These are phyloP conservation scores for Fukomys damarensis DNA, from an alignment of 2,113 vertebrate genomes.

Conservation along the genomic window DNA sequence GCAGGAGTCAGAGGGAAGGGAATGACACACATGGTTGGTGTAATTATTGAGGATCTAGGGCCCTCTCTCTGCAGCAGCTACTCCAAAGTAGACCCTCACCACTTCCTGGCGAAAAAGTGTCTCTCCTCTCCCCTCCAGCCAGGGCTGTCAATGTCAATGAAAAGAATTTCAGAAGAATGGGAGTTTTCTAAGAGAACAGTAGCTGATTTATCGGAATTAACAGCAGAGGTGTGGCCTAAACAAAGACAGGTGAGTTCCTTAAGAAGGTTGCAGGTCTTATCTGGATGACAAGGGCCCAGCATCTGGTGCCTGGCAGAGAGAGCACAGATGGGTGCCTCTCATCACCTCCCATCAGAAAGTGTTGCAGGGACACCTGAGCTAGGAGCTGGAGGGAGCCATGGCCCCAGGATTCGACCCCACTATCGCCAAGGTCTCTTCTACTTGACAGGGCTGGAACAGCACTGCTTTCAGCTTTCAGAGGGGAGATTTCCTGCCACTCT, in stretches of 20 bases:
- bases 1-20: background rate
- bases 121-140: background rate
- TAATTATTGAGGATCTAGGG: background rate
- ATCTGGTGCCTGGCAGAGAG: too few relatives aligned
- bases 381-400: background rate
- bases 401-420: background rate
- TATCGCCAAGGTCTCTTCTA: background rate
- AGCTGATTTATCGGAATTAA: background rate
- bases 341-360: background rate
- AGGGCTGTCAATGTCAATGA: background rate
- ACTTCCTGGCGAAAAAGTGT: background rate
- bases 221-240: background rate
- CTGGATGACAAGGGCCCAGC: background rate
- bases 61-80: background rate
- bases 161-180: background rate
- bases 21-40: fast-evolving
- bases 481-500: background rate
- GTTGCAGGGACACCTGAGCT: fast-evolving
- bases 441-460: background rate
- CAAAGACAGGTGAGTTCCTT: background rate
- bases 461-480: background rate
- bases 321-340: background rate
- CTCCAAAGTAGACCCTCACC: background rate
- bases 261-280: background rate
- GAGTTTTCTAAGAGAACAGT: background rate